phyloP scores from a whole-genome alignment of 2,888 invertebrate genomes.

The Allacma fusca region DNA sequence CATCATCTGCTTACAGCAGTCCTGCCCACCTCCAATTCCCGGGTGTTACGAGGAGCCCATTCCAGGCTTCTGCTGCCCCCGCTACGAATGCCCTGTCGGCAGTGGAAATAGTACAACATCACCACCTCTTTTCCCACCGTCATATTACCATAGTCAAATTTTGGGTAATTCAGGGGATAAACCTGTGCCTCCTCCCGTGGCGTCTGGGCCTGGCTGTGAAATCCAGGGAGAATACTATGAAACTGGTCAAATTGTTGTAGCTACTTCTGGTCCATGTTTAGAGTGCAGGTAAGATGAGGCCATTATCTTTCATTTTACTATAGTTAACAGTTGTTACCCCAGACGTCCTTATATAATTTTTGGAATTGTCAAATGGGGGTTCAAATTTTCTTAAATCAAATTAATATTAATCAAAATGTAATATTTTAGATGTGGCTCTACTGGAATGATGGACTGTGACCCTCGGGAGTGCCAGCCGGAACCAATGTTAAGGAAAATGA shows the following conservation, averaged over 20 bases:
- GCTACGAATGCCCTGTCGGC: slow-evolving; percentile 91
- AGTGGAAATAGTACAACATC: slow-evolving; percentile 82
- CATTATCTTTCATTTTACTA: not conserved
- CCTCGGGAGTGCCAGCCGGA: slow-evolving; percentile 89
- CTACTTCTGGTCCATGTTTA: slow-evolving; percentile 90
- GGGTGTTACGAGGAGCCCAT: slow-evolving; percentile 92
- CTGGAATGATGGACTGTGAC: slow-evolving; percentile 94
- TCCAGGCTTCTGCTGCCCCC: slow-evolving; percentile 91
- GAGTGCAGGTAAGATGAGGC: slow-evolving; percentile 79
- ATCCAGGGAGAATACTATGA: slow-evolving; percentile 84
- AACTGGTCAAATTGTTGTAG: slow-evolving; percentile 83
- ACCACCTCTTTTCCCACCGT: slow-evolving; percentile 86
- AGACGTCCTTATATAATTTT: not conserved
- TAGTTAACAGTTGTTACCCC: too few relatives aligned
- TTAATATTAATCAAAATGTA: too few relatives aligned
- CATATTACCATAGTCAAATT: slow-evolving; percentile 60
- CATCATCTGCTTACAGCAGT: slow-evolving; percentile 93
- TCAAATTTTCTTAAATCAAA: too few relatives aligned
- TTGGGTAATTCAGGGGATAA: slow-evolving; percentile 52
- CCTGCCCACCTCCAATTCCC: slow-evolving; percentile 91
- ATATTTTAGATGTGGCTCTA: slow-evolving; percentile 79
- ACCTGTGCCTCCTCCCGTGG: slow-evolving; percentile 71
- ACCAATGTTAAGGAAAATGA: slow-evolving; percentile 89
- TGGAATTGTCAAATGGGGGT: slow-evolving; percentile 17
- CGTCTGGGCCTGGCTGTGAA: slow-evolving; percentile 81